Conservation (phyloP, 2,888 invertebrate genomes). For the Incurvaria masculella region DNA sequence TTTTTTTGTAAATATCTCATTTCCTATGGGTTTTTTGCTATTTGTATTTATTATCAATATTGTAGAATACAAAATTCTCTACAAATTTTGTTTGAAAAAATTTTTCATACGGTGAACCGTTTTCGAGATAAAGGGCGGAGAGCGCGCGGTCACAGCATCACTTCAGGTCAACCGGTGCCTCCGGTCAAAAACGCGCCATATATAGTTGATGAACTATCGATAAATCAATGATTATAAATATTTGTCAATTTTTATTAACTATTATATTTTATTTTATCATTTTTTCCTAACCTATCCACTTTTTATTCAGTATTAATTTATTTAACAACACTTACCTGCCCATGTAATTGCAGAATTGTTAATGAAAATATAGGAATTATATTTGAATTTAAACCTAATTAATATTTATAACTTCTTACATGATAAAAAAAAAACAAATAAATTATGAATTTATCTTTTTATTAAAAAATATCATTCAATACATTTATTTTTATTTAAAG, state of each 20-base stretch:
- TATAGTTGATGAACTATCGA: conserved; percentile 6
- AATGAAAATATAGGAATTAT: conserved; percentile 16
- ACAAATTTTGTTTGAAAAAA: not conserved
- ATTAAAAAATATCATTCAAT: conserved; percentile 7
- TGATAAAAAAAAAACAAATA: conserved; percentile 4
- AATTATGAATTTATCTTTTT: conserved; percentile 8
- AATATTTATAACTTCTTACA: conserved; percentile 11
- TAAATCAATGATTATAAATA: not conserved
- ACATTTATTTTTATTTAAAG: conserved; percentile 13
- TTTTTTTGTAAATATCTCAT: no score
- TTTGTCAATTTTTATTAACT: no score
- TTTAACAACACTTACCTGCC: conserved; percentile 10
- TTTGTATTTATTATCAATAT: conserved; percentile 5
- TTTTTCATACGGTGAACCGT: no score
- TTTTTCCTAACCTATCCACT: conserved; percentile 11
- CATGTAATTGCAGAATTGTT: conserved; percentile 15
- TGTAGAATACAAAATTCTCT: not conserved
- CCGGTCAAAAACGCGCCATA: conserved; percentile 11
- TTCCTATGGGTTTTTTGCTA: no score
- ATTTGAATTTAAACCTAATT: conserved; percentile 14
- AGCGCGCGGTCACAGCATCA: conserved; percentile 14
- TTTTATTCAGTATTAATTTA: conserved; percentile 11
- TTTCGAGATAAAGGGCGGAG: conserved; percentile 4
- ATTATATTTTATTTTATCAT: conserved; percentile 1
- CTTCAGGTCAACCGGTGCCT: conserved; percentile 13